Evolutionary conservation across 2,113 vertebrate species (phyloP).

Genomic region (Oncorhynchus tshawytscha): DNA sequence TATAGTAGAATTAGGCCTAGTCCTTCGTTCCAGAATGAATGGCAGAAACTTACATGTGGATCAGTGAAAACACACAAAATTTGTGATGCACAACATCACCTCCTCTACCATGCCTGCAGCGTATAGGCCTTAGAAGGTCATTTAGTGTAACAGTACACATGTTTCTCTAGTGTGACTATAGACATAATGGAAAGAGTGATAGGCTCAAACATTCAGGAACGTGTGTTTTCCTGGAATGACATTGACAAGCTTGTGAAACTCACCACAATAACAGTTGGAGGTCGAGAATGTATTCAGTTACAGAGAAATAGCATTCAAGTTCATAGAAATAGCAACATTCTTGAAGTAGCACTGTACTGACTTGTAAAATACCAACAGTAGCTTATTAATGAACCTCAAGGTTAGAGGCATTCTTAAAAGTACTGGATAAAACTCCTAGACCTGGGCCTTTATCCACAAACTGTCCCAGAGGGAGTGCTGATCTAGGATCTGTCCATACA

Average conservation of each 20-base stretch:
- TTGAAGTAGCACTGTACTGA: not conserved
- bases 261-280: not conserved
- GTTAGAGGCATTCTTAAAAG: not conserved
- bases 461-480: too few relatives aligned
- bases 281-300: not conserved
- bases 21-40: too few relatives aligned
- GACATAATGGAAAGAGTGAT: not conserved
- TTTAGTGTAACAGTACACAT: not conserved
- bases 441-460: too few relatives aligned
- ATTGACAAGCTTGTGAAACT: constrained; percentile 5
- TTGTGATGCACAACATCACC: not conserved
- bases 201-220: not conserved
- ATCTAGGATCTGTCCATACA: too few relatives aligned
- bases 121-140: not conserved
- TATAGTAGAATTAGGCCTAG: too few relatives aligned
- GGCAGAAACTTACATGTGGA: not conserved
- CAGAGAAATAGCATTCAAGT: not conserved
- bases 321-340: not conserved
- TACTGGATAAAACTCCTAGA: not conserved
- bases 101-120: not conserved
- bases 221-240: not conserved
- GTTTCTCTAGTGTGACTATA: not conserved
- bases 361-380: not conserved
- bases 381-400: not conserved
- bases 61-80: not conserved